Base-by-base conservation (phyloP, 2,888 invertebrate species). In the Pterobdella sp. region DNA sequence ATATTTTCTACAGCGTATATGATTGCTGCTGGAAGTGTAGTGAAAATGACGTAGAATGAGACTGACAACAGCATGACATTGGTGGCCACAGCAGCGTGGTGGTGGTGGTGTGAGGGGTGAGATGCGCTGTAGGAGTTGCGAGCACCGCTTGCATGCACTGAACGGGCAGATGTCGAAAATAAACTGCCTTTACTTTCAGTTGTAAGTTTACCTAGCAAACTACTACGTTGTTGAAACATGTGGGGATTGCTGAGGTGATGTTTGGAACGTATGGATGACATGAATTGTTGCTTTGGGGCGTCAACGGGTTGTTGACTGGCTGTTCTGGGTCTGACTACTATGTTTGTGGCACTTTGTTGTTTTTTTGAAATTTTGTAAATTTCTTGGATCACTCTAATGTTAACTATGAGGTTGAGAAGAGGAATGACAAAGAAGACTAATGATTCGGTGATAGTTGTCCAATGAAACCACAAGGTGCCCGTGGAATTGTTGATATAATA, bases 41-140 rank as follows among this genome's bases (percentile, higher is more conserved):
- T 83, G 73, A 81, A 80, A 34, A 83, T 83, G 10, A 82, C 79
- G 75, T 82, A 83, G 75, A 83, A 83, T 1, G 83, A 83, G 14
- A 83, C 82, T 1, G 80, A 80, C 31, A 83, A 76, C 0, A 83
- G 76, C 22, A 82, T 82, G 26, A 81, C 78, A 2, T 83, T 83
- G 0, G 82, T 82, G 0, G 82, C 81, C n/a, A 73, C 75, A 77
- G 67, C 78, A 78, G 70, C 22, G 49, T 42, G 7, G 49, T 79
- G 78, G 49, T 22, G 10, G 49, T 42, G 49, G 49, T 42, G 49
- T 7, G 10, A 52, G 0, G 42, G 32, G 56, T n/a, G 1, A 2
- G 32, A 77, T 74, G 0, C 75, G 73, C 18, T 73, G 65, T 18
- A 74, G 72, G 52, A 67, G 49, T 66, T 68, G 26, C 65, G 71